These are phyloP conservation scores for Tortricodes alternella DNA, from an alignment of 2,888 invertebrate genomes.

Conservation along the genomic window DNA sequence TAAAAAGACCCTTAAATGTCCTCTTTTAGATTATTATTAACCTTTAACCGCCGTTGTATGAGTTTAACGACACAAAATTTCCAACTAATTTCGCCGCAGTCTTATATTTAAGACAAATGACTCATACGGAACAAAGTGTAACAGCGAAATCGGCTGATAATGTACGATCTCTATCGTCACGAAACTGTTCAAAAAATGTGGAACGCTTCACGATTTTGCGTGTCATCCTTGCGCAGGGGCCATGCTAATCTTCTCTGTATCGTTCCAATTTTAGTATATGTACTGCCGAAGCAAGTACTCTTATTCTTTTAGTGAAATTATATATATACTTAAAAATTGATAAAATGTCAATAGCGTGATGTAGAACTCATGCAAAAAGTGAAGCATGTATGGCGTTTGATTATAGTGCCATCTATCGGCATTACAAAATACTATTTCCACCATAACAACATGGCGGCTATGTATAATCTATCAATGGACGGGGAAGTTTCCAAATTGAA, in stretches of 20 bases:
- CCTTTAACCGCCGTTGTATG: too few species aligned
- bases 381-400: neutral
- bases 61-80: too few species aligned
- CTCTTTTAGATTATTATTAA: too few species aligned
- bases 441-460: neutral
- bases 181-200: neutral
- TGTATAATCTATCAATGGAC: too few species aligned
- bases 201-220: slow-evolving; percentile 1
- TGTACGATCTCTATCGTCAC: neutral
- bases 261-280: slow-evolving; percentile 1
- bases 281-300: neutral
- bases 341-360: neutral
- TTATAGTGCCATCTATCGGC: neutral
- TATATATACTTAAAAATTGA: neutral
- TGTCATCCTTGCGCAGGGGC: slow-evolving; percentile 1
- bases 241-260: slow-evolving; percentile 1
- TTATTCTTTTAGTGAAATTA: neutral
- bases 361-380: neutral
- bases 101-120: too few species aligned
- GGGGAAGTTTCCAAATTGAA: too few species aligned
- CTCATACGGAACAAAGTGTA: too few species aligned
- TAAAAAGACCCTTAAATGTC: too few species aligned
- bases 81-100: too few species aligned
- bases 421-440: neutral
- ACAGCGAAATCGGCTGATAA: too few species aligned